Conservation (phyloP, 1,140 invertebrate genomes). For the Neomicropteryx cornuta region DNA sequence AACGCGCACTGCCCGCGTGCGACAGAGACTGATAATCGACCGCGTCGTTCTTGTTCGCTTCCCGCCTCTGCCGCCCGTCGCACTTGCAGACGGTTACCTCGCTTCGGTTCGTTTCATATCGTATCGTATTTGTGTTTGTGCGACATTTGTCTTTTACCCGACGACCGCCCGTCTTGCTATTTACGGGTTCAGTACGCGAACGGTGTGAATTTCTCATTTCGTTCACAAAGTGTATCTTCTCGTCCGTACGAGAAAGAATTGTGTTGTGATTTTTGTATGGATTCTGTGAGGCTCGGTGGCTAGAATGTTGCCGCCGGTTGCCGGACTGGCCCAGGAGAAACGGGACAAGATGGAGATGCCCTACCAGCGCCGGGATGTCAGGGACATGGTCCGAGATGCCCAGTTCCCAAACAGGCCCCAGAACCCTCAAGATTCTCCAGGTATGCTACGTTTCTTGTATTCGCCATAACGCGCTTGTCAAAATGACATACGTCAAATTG, state of each 20-base stretch:
- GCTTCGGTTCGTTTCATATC: not conserved
- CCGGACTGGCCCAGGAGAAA: constrained; percentile 31
- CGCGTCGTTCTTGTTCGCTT: constrained; percentile 3
- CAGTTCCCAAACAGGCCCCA: constrained; percentile 29
- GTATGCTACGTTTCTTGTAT: constrained; percentile 40
- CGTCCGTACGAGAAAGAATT: not conserved
- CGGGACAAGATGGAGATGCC: constrained; percentile 32
- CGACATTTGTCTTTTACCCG: too few species aligned
- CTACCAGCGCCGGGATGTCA: constrained; percentile 32
- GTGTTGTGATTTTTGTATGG: constrained; percentile 21
- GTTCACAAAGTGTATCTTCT: too few species aligned
- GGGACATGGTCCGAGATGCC: constrained; percentile 33
- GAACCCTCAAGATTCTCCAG: constrained; percentile 18
- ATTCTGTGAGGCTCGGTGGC: constrained; percentile 22
- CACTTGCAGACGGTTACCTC: not conserved
- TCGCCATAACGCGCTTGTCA: constrained; percentile 31
- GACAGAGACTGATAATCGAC: constrained; percentile 10
- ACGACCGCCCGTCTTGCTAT: too few species aligned
- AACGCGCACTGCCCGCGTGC: too few species aligned
- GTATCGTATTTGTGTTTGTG: too few species aligned
- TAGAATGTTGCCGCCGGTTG: constrained; percentile 35
- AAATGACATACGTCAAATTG: constrained; percentile 37
- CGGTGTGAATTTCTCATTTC: too few species aligned
- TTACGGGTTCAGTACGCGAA: too few species aligned
- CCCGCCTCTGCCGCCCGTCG: constrained; percentile 5